Percentiles rank a stretch among this genome's conserved stretches.
Evolutionary conservation across 2,797 vertebrate species (phyloP).

Genomic region (Lepidocolaptes lacrymiger): DNA sequence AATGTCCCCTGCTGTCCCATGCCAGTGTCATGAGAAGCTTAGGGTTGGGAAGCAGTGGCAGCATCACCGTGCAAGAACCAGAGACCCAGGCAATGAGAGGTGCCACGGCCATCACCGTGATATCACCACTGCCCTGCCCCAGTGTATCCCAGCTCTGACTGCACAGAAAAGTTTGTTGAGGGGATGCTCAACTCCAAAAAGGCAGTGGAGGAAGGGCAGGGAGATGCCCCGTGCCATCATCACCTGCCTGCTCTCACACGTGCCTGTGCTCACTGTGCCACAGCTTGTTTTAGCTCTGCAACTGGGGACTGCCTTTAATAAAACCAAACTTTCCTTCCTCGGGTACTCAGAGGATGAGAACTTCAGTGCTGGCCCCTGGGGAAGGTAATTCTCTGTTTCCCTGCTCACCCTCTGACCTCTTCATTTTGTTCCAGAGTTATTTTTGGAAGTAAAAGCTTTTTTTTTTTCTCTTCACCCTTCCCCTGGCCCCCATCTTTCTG

Average conservation of each 20-base stretch:
- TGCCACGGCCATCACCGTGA: accelerated
- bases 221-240: not conserved
- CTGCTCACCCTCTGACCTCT: not conserved
- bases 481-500: not conserved
- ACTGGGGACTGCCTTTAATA: not conserved
- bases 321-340: not conserved
- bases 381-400: not conserved
- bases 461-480: not conserved
- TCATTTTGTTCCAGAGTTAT: conserved; percentile 26
- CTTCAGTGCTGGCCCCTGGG: not conserved
- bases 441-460: conserved; percentile 67
- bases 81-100: not conserved
- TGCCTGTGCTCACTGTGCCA: accelerated
- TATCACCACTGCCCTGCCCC: not conserved
- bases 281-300: not conserved
- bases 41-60: not conserved
- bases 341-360: not conserved
- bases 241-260: not conserved
- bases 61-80: not conserved
- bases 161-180: not conserved
- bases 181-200: accelerated
- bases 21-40: not conserved
- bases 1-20: accelerated
- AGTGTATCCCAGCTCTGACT: accelerated
- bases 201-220: not conserved